A percentile compares a stretch with the other conserved stretches of the same genome.
These are phyloP conservation scores for Euproctis similis DNA, from an alignment of 2,888 invertebrate genomes.

Conservation along the genomic window DNA sequence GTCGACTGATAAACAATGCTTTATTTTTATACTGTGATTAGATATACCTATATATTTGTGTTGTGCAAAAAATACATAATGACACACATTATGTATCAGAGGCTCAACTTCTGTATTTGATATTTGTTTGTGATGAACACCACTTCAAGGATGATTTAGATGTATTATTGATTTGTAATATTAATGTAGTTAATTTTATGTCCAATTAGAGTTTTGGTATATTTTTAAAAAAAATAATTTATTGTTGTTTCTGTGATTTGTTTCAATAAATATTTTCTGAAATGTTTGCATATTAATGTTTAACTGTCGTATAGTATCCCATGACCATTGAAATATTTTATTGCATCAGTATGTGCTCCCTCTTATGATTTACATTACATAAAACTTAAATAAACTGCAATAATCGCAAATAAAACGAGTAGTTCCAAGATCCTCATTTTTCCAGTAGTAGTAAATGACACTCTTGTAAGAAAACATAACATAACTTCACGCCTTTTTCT, in stretches of 20 bases:
- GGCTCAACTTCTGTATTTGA: slow-evolving; percentile 52
- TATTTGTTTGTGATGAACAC: slow-evolving; percentile 40
- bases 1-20: slow-evolving; percentile 67
- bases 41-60: slow-evolving; percentile 53
- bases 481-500: too few species aligned
- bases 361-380: too few species aligned
- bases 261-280: slow-evolving; percentile 51
- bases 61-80: slow-evolving; percentile 32
- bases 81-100: slow-evolving; percentile 33
- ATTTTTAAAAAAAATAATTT: slow-evolving; percentile 58
- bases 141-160: slow-evolving; percentile 24
- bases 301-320: too few species aligned
- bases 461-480: too few species aligned
- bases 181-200: slow-evolving; percentile 26
- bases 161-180: slow-evolving; percentile 31
- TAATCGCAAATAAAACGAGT: too few species aligned
- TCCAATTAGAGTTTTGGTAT: slow-evolving; percentile 47
- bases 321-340: too few species aligned
- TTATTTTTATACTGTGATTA: slow-evolving; percentile 74
- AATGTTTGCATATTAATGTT: slow-evolving; percentile 23
- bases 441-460: too few species aligned
- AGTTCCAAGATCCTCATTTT: too few species aligned
- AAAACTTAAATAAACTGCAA: too few species aligned
- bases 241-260: slow-evolving; percentile 65
- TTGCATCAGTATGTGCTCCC: too few species aligned